Percentiles rank a stretch among this genome's conserved stretches.
Conservation (phyloP, 2,113 vertebrate species). For the Conger conger region DNA sequence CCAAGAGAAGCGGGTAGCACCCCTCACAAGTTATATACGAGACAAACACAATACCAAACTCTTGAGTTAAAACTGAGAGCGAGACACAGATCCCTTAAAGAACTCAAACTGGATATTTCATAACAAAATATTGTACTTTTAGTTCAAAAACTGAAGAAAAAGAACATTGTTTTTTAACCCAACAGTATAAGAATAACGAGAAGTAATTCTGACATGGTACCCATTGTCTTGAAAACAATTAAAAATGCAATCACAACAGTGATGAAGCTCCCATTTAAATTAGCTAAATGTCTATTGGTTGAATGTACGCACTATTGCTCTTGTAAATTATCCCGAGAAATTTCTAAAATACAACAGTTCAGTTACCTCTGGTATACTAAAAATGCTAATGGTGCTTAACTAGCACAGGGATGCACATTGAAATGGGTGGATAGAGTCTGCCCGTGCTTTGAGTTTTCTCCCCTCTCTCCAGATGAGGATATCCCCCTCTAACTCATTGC, state of each 20-base stretch:
- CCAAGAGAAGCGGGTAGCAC: not conserved
- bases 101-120: not conserved
- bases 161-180: not conserved
- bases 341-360: not conserved
- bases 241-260: no score
- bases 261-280: not conserved
- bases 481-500: not conserved
- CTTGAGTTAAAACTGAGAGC: not conserved
- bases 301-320: not conserved
- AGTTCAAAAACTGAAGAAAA: no score
- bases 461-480: not conserved
- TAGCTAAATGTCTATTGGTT: not conserved
- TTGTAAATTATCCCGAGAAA: conserved; percentile 7
- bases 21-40: not conserved
- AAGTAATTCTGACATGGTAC: no score
- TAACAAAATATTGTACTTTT: not conserved
- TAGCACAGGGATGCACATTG: not conserved
- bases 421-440: not conserved
- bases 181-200: not conserved
- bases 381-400: not conserved
- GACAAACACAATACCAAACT: not conserved
- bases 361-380: not conserved
- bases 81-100: not conserved
- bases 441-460: not conserved
- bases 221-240: no score